Evolutionary conservation across 37 sponge, comb jelly and placozoan species (phyloP).

Genomic region (Diacarnus erythraeanus): DNA sequence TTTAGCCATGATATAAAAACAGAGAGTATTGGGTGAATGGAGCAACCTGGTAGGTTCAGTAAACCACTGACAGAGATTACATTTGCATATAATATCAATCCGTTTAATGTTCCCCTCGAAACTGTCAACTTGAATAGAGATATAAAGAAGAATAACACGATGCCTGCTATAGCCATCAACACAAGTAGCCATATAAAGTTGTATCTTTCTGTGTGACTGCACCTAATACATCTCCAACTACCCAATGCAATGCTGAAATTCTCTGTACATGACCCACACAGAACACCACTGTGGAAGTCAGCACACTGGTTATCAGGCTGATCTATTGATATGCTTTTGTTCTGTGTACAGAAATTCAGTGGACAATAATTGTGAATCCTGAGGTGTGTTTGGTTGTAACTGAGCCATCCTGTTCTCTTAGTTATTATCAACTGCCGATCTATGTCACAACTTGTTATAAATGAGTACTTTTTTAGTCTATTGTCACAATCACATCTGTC

Average conservation of each 20-base stretch:
- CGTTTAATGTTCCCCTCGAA: neutral
- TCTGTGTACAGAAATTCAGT: neutral
- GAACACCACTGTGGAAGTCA: neutral
- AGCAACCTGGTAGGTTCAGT: no score
- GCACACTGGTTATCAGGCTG: slow-evolving; percentile 16
- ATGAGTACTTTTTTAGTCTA: neutral
- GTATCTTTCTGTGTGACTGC: slow-evolving; percentile 2
- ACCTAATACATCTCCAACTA: neutral
- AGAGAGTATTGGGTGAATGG: neutral
- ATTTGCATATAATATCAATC: slow-evolving; percentile 20
- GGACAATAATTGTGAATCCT: no score
- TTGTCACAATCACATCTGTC: neutral
- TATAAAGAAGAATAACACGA: neutral
- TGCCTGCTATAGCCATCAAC: neutral
- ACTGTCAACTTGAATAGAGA: neutral
- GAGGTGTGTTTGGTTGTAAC: no score
- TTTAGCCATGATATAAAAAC: slow-evolving; percentile 35
- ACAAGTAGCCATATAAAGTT: neutral
- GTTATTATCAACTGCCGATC: no score
- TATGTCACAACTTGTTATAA: no score
- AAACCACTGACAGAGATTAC: neutral
- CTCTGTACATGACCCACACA: slow-evolving; percentile 9
- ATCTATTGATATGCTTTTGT: no score
- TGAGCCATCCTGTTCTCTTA: no score
- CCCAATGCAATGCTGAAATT: slow-evolving; percentile 1